Evolutionary conservation across 1,140 invertebrate species (phyloP), one percentile per base, ranked within the genome.

Genomic region (Trichoplusia ni): DNA sequence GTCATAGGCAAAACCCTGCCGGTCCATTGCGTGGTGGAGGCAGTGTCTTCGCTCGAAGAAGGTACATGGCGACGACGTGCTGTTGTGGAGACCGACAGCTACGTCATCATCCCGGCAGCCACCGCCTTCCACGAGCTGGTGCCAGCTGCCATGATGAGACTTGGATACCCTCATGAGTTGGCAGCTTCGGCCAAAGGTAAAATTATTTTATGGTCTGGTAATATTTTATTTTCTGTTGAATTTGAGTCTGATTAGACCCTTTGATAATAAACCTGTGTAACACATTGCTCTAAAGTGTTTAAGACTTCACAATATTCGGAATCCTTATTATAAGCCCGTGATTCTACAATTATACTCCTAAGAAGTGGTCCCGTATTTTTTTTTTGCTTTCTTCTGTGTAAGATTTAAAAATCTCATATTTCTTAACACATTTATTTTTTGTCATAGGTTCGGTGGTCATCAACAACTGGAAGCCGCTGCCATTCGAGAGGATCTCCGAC

Each of bases 401-500:
- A n/a, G n/a, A n/a, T n/a, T n/a, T n/a, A n/a, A n/a, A n/a, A n/a
- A n/a, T n/a, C n/a, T 4, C 5, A 37, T 21, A 16, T 33, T 35
- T 23, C 14, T 7, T 21, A 16, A 27, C 4, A 11, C 13, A 1
- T 27, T 29, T n/a, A 16, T 40, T 27, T 38, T 23, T 69, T 69
- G 42, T 40, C 19, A 33, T 58, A 95, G 97, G 96, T 68, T 95
- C 95, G 31, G 94, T 99, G 35, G 94, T 97, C 9, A 95, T 99
- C 71, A 96, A 97, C 80, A 98, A 98, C 77, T 98, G 98, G 98
- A 97, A 97, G 84, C 96, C 97, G 0, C 85, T 99, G 29, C 93
- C 94, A 2, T 95, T 98, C 83, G 97, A 98, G 68, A 94, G 95
- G 73, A 97, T 99, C 62, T 96, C 96, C 2, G 97, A 98, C 67